phyloP scores from a whole-genome alignment of 2,113 vertebrate species.

The Laticauda colubrina region DNA sequence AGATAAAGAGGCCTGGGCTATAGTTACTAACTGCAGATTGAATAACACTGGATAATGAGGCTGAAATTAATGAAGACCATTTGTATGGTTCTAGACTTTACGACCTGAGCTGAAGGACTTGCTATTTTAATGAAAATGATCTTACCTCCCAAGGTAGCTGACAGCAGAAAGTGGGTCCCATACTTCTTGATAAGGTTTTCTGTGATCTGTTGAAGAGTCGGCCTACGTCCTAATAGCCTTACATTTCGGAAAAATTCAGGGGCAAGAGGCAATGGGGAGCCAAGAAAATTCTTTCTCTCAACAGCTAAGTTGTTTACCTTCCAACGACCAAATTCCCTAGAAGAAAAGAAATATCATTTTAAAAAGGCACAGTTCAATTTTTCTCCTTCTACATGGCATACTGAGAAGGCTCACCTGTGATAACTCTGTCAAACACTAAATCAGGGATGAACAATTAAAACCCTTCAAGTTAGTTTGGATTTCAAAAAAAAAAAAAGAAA shows the following conservation, averaged over 20 bases:
- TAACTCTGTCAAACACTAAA: conserved; percentile 4
- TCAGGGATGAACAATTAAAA: neutral
- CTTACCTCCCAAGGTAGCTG: conserved; percentile 95
- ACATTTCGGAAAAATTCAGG: conserved; percentile 95
- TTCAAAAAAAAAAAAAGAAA: neutral
- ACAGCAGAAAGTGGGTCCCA: conserved; percentile 94
- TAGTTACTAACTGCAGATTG: neutral
- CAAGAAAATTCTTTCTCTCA: conserved; percentile 90
- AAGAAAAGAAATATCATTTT: conserved; percentile 63
- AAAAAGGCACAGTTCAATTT: conserved; percentile 49
- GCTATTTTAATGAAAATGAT: neutral
- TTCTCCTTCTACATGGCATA: conserved; percentile 7
- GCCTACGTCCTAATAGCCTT: conserved; percentile 88
- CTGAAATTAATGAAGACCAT: neutral
- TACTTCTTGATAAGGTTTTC: conserved; percentile 98
- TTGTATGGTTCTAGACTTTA: neutral
- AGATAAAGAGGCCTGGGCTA: neutral
- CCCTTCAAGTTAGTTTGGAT: neutral
- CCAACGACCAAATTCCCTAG: conserved; percentile 96
- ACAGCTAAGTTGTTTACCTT: conserved; percentile 97
- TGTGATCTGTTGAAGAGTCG: conserved; percentile 88
- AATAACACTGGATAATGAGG: neutral
- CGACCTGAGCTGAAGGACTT: neutral
- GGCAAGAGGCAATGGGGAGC: conserved; percentile 88
- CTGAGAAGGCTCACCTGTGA: neutral